Conservation (phyloP, 2,888 invertebrate species). For the Euclidia mi region DNA sequence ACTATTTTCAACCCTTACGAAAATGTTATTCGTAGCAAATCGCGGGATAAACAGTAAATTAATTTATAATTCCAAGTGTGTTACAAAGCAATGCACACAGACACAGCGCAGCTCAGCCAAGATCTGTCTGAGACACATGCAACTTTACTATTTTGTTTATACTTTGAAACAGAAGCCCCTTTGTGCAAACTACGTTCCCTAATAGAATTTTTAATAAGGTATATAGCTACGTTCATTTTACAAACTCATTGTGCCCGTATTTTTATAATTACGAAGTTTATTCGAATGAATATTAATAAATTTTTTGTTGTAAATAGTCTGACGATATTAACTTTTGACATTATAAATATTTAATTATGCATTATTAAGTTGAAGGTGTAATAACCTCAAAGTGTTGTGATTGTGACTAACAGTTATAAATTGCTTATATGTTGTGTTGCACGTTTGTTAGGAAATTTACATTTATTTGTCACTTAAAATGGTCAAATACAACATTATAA, state of each 20-base stretch:
- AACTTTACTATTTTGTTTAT: slow-evolving; percentile 40
- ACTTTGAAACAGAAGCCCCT: slow-evolving; percentile 46
- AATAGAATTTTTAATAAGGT: slow-evolving; percentile 56
- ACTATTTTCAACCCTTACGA: too few relatives aligned
- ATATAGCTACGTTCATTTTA: slow-evolving; percentile 7
- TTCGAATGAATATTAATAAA: slow-evolving; percentile 42
- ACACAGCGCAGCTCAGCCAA: slow-evolving; percentile 16
- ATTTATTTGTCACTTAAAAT: slow-evolving; percentile 6
- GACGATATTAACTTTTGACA: slow-evolving; percentile 65
- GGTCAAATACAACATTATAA: too few relatives aligned
- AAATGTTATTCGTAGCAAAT: too few relatives aligned
- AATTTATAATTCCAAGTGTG: too few relatives aligned
- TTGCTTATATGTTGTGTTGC: slow-evolving; percentile 22
- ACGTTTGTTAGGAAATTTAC: slow-evolving; percentile 21
- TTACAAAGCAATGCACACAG: slow-evolving; percentile 15
- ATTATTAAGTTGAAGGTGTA: slow-evolving; percentile 52
- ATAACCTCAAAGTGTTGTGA: slow-evolving; percentile 44
- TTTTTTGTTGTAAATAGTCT: slow-evolving; percentile 41
- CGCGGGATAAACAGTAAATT: too few relatives aligned
- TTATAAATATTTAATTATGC: slow-evolving; percentile 63
- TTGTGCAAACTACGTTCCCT: slow-evolving; percentile 42
- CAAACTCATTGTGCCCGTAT: slow-evolving; percentile 14
- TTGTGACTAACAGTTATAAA: slow-evolving; percentile 43
- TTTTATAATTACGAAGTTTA: slow-evolving; percentile 27
- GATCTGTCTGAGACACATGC: slow-evolving; percentile 24